phyloP scores from a whole-genome alignment of 2,113 vertebrate genomes.

The Microtus pennsylvanicus region DNA sequence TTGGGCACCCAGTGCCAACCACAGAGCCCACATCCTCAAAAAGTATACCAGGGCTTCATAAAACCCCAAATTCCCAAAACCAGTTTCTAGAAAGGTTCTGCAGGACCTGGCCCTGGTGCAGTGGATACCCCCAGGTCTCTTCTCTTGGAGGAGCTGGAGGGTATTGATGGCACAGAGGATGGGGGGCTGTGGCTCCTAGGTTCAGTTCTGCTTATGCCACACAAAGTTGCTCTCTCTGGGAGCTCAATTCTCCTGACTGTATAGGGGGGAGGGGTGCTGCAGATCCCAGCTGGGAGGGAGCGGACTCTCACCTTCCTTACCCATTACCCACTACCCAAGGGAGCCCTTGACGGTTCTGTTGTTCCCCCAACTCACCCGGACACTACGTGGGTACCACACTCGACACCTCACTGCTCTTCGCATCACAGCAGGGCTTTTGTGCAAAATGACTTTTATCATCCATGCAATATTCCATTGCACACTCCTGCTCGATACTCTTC shows the following conservation, averaged over 20 bases:
- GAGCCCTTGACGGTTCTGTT: too few relatives aligned
- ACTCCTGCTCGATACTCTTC: fast-evolving
- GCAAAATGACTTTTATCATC: neutral
- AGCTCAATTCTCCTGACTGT: neutral
- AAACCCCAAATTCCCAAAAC: neutral
- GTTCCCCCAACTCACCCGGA: fast-evolving
- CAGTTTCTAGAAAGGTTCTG: neutral
- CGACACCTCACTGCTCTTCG: fast-evolving
- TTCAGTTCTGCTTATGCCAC: too few relatives aligned
- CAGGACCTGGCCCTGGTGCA: neutral
- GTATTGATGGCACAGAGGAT: fast-evolving
- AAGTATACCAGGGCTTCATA: neutral
- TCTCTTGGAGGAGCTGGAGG: neutral
- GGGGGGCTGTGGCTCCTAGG: too few relatives aligned
- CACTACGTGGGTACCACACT: fast-evolving
- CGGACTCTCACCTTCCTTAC: too few relatives aligned
- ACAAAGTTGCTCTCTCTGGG: too few relatives aligned
- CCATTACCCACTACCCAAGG: fast-evolving
- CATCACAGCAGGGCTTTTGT: fast-evolving
- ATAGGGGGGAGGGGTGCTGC: too few relatives aligned
- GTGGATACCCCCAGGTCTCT: fast-evolving
- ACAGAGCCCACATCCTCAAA: neutral
- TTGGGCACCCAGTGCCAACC: neutral
- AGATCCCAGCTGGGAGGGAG: fast-evolving
- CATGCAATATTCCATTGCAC: fast-evolving